Base-by-base conservation (phyloP, 2,113 vertebrate genomes). In the Eulacestoma nigropectus region DNA sequence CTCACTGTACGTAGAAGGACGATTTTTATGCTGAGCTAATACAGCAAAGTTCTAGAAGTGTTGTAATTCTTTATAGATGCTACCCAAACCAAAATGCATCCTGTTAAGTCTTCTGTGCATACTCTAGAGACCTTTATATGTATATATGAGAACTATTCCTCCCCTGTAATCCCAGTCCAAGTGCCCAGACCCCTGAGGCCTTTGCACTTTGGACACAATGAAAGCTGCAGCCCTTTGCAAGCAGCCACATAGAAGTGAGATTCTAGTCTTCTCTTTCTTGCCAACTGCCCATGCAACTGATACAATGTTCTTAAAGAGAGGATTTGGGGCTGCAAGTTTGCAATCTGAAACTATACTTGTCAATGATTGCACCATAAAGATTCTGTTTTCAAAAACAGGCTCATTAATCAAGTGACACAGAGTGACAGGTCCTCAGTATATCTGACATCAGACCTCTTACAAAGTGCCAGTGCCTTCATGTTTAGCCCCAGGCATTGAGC, bases 1-100 rank as follows among this genome's bases (percentile, higher is more conserved):
- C 44, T 72, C 0, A 2, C 7, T 0, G 0, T 55, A n/a, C 10
- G 10, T 4, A 52, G 11, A 13, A 87, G 37, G 84, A 72, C 0
- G 0, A n/a, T 49, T 91, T 87, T 91, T 57, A 47, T 18, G 10
- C 33, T 84, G 23, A 72, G 27, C 7, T 70, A 50, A 42, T 42
- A 11, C 10, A 5, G 13, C 12, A 64, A 1, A 0, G 4, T 68
- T 50, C 62, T 87, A 75, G 47, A 82, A 70, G 68, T 7, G 3
- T 12, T 82, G 26, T 14, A 1, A 6, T 60, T 16, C 26, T 52
- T 44, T 64, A 47, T 1, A 68, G 17, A 18, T 46, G 16, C 10
- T 37, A 69, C 7, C 16, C 17, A 73, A 85, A 64, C 6, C 7
- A 8, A 30, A n/a, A 77, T 13, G 9, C 18, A 35, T 50, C 20